Evolutionary conservation across 92 coral and sea anemone genomes (phyloP).

Genomic region (Paramuricea clavata): DNA sequence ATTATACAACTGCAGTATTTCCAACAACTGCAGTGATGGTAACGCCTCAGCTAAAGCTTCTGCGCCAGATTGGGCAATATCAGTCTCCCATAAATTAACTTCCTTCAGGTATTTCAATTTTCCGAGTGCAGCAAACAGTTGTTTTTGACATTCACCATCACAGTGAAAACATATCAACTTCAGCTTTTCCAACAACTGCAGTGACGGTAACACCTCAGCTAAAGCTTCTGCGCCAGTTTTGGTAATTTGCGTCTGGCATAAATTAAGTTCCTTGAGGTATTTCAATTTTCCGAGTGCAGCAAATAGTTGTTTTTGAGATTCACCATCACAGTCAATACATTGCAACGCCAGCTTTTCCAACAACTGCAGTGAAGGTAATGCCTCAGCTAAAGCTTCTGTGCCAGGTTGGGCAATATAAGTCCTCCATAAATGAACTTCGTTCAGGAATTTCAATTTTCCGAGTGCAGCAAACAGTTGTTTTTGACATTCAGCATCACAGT

Average conservation of each 20-base stretch:
- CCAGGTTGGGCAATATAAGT: background rate
- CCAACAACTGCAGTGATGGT: no score
- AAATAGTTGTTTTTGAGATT: background rate
- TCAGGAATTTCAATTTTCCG: no score
- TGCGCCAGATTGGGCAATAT: background rate
- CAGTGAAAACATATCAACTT: background rate
- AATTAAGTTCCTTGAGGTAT: constrained; percentile 12
- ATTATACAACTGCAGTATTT: no score
- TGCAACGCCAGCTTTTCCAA: constrained; percentile 1
- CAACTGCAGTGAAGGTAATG: constrained; percentile 1
- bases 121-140: constrained; percentile 8
- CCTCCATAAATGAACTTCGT: background rate
- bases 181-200: constrained; percentile 27
- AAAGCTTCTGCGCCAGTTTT: background rate
- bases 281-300: constrained; percentile 3
- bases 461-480: no score
- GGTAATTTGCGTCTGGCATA: no score
- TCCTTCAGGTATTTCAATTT: background rate
- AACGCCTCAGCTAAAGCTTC: no score
- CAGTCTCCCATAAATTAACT: background rate
- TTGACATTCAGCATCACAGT: no score
- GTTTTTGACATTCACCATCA: background rate
- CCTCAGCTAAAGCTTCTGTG: constrained; percentile 14
- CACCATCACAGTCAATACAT: background rate
- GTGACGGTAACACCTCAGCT: constrained; percentile 13